Conservation (phyloP, 2,888 invertebrate species). For the Erebia ligea region DNA sequence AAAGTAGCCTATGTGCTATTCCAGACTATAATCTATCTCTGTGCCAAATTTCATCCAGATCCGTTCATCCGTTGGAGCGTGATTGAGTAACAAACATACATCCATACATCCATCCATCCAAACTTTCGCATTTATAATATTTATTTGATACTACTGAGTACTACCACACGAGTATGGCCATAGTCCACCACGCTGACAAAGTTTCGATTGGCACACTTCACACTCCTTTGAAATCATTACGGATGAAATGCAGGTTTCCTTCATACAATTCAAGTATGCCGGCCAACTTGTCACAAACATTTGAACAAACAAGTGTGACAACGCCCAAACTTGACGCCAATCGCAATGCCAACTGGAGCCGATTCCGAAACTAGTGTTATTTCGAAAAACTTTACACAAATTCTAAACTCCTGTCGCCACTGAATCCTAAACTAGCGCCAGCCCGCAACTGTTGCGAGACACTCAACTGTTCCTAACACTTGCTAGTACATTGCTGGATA, state of each 20-base stretch:
- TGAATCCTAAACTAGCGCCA: conserved; percentile 32
- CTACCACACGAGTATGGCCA: not conserved
- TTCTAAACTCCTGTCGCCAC: conserved; percentile 31
- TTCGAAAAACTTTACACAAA: conserved; percentile 32
- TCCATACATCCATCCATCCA: no score
- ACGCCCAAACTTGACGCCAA: not conserved
- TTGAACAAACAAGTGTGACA: conserved; percentile 1
- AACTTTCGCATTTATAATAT: no score
- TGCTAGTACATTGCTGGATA: not conserved
- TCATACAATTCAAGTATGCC: not conserved
- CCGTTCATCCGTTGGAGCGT: no score
- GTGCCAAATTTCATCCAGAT: no score
- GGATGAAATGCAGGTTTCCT: no score
- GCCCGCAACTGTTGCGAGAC: not conserved
- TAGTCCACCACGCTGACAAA: not conserved
- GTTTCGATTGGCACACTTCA: no score
- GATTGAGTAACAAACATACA: no score
- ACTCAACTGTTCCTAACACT: not conserved
- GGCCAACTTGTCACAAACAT: conserved; percentile 11
- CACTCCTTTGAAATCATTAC: no score
- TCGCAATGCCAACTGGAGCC: not conserved
- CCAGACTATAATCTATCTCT: no score
- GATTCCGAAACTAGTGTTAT: conserved; percentile 29
- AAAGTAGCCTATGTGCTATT: no score
- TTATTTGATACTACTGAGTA: no score